Percentiles rank a stretch among this genome's conserved stretches.
These are phyloP conservation scores for Porites cylindrica DNA, from an alignment of 92 coral and sea anemone genomes.

Conservation along the genomic window DNA sequence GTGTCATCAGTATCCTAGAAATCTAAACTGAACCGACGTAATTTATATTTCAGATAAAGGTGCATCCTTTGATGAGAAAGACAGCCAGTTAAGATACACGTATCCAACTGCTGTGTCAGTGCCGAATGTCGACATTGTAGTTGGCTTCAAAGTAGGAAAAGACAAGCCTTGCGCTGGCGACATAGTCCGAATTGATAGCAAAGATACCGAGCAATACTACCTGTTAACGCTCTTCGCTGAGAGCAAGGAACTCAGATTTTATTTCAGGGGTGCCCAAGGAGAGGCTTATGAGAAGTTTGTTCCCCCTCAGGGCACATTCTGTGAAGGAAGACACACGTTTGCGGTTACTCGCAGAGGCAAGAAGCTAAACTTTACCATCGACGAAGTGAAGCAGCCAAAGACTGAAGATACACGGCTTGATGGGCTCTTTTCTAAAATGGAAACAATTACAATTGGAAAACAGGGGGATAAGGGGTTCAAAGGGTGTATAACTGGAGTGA, in stretches of 20 bases:
- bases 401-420: conserved; percentile 12
- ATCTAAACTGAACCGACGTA: too few species aligned
- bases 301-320: conserved; percentile 59
- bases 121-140: conserved; percentile 70
- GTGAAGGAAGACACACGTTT: conserved; percentile 70
- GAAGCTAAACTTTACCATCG: conserved; percentile 59
- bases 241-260: conserved; percentile 49
- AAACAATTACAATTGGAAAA: conserved; percentile 66
- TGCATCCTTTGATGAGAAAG: conserved; percentile 64
- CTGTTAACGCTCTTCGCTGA: conserved; percentile 41
- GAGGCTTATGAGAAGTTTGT: conserved; percentile 19
- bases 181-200: conserved; percentile 64
- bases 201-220: conserved; percentile 16
- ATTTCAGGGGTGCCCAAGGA: conserved; percentile 28
- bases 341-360: conserved; percentile 62
- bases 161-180: conserved; percentile 67
- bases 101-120: conserved; percentile 40
- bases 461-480: conserved; percentile 59
- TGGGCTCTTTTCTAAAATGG: conserved; percentile 54
- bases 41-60: conserved; percentile 67
- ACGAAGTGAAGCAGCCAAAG: conserved; percentile 40
- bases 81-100: conserved; percentile 64
- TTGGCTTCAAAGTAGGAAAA: conserved; percentile 69
- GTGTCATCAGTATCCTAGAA: too few species aligned
- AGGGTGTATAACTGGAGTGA: conserved; percentile 89